Conservation (phyloP, 2,888 invertebrate species). For the Leptopilina syphax region DNA sequence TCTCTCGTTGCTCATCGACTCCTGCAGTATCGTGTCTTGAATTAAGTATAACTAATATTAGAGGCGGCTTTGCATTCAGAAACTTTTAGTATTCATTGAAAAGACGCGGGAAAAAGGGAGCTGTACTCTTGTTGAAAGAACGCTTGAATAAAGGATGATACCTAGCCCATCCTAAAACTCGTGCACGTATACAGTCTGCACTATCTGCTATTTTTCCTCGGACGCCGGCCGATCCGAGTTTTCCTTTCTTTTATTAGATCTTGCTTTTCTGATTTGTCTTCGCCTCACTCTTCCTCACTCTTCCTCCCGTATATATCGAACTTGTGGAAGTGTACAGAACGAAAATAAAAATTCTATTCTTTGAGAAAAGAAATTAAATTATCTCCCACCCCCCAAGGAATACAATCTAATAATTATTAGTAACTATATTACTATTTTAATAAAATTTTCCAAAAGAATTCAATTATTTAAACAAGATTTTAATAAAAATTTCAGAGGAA, state of each 20-base stretch:
- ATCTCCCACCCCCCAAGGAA: not conserved
- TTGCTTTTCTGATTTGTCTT: slow-evolving; percentile 39
- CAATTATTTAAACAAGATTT: too few relatives aligned
- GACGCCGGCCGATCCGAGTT: slow-evolving; percentile 21
- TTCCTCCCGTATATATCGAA: too few relatives aligned
- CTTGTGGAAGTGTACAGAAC: not conserved
- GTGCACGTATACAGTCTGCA: slow-evolving; percentile 46
- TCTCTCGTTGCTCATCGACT: slow-evolving; percentile 61
- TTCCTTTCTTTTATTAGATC: slow-evolving; percentile 50
- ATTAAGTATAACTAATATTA: slow-evolving; percentile 76
- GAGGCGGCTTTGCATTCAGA: slow-evolving; percentile 68
- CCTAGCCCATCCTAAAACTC: slow-evolving; percentile 54
- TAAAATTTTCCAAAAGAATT: too few relatives aligned
- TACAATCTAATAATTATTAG: not conserved
- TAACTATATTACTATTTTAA: too few relatives aligned
- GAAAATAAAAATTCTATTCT: slow-evolving; percentile 22
- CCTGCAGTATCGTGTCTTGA: slow-evolving; percentile 67
- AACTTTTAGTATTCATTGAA: slow-evolving; percentile 75
- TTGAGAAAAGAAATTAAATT: too few relatives aligned
- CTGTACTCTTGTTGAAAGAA: slow-evolving; percentile 60
- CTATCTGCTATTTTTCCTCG: slow-evolving; percentile 53
- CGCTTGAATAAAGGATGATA: slow-evolving; percentile 61
- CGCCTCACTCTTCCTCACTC: not conserved
- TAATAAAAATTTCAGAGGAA: too few relatives aligned
- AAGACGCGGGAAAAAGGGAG: slow-evolving; percentile 62